Conservation (phyloP, 2,888 invertebrate genomes). For the Drosophila gaucha region DNA sequence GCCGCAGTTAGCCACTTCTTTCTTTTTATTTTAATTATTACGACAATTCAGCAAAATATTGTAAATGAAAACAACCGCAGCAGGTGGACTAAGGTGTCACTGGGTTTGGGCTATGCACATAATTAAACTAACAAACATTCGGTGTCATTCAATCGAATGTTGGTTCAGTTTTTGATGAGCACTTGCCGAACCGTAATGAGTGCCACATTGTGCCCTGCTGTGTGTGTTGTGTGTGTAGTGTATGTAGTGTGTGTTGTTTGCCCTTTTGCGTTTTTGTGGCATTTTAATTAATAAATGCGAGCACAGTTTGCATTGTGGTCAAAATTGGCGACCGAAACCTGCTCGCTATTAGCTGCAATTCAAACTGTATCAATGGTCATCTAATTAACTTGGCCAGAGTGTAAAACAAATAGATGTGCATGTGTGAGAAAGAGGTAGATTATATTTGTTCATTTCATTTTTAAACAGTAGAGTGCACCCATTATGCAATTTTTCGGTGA, state of each 20-base stretch:
- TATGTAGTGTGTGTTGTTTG: slow-evolving; percentile 16
- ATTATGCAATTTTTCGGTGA: not conserved
- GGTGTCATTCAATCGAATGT: slow-evolving; percentile 46
- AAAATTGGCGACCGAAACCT: slow-evolving; percentile 25
- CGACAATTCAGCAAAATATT: slow-evolving; percentile 32
- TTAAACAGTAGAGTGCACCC: not conserved
- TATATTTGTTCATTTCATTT: too few species aligned
- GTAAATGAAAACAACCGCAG: slow-evolving; percentile 46
- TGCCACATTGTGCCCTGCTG: slow-evolving; percentile 16
- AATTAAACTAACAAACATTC: slow-evolving; percentile 70
- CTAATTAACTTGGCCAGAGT: slow-evolving; percentile 65
- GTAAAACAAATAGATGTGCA: slow-evolving; percentile 14
- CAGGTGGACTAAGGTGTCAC: slow-evolving; percentile 7
- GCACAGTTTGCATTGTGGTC: slow-evolving; percentile 37
- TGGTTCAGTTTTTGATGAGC: slow-evolving; percentile 41
- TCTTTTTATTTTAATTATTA: slow-evolving; percentile 54
- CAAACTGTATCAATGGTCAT: slow-evolving; percentile 65
- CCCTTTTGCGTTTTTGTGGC: slow-evolving; percentile 62
- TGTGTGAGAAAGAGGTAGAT: not conserved
- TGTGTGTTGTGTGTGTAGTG: not conserved
- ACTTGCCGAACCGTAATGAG: slow-evolving; percentile 41
- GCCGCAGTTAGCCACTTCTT: not conserved
- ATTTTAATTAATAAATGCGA: slow-evolving; percentile 71
- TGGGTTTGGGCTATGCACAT: slow-evolving; percentile 30
- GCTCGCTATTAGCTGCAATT: slow-evolving; percentile 60